A percentile compares a stretch with the other conserved stretches of the same genome.
These are phyloP conservation scores for Drosophila quasianomalipes DNA, from an alignment of 2,888 invertebrate species.

Conservation along the genomic window DNA sequence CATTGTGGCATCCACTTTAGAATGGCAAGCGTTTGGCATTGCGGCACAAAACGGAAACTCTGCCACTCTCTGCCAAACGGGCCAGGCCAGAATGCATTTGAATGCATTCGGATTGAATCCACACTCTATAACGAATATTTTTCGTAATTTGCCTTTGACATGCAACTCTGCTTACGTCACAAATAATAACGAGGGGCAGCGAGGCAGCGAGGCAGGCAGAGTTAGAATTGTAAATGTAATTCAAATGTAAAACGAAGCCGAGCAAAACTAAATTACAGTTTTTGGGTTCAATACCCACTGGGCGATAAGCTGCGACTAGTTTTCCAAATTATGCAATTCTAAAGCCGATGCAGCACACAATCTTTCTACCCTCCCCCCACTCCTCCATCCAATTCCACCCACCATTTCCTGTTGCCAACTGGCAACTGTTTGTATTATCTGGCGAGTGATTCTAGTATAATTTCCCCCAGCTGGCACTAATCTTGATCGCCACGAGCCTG, in stretches of 20 bases:
- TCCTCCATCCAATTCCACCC: no score
- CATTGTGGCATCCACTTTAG: background rate
- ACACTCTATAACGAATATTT: slow-evolving; percentile 34
- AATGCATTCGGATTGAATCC: slow-evolving; percentile 57
- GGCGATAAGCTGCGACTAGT: slow-evolving; percentile 28
- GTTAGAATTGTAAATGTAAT: slow-evolving; percentile 34
- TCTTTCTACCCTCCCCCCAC: background rate
- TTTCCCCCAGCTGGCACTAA: slow-evolving; percentile 11
- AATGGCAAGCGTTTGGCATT: slow-evolving; percentile 38
- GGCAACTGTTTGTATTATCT: slow-evolving; percentile 30
- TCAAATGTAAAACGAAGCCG: slow-evolving; percentile 38
- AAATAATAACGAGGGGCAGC: background rate
- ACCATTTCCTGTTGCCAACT: background rate
- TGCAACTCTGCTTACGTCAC: slow-evolving; percentile 66
- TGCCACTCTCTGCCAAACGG: slow-evolving; percentile 18
- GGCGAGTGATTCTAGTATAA: slow-evolving; percentile 29
- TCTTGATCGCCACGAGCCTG: slow-evolving; percentile 18
- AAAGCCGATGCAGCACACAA: slow-evolving; percentile 6
- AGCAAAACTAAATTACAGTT: slow-evolving; percentile 1
- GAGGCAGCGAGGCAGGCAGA: background rate
- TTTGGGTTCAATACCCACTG: slow-evolving; percentile 56
- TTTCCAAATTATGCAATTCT: slow-evolving; percentile 50
- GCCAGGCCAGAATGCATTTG: slow-evolving; percentile 32
- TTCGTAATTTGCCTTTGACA: slow-evolving; percentile 75
- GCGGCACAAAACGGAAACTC: slow-evolving; percentile 36